Evolutionary conservation across 2,797 vertebrate genomes (phyloP).

Genomic region (Apodemus agrarius): DNA sequence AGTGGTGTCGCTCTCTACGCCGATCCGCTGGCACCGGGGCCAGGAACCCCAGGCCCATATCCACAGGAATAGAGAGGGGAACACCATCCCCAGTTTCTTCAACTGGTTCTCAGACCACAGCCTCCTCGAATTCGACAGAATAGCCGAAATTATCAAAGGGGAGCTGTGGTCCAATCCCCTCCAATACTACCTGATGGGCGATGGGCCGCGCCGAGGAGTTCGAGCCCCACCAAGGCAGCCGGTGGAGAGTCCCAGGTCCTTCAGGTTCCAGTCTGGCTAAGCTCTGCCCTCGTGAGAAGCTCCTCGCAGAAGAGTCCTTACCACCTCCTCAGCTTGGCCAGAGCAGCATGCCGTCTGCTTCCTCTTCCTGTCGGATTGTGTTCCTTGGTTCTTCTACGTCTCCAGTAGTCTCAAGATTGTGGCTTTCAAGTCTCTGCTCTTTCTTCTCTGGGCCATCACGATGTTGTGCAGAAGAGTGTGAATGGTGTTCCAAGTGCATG

Average conservation of each 20-base stretch:
- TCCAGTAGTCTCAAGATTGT: conserved; percentile 27
- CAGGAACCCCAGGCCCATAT: conserved; percentile 91
- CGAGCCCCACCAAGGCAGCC: conserved; percentile 83
- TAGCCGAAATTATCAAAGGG: conserved; percentile 94
- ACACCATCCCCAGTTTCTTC: conserved; percentile 92
- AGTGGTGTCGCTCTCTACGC: conserved; percentile 93
- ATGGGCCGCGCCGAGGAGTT: conserved; percentile 92
- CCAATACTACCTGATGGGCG: conserved; percentile 95
- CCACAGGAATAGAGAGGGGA: conserved; percentile 84
- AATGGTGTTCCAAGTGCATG: conserved; percentile 38
- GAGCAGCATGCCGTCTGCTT: conserved; percentile 58
- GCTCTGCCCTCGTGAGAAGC: background rate
- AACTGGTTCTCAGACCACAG: conserved; percentile 96
- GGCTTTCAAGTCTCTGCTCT: background rate
- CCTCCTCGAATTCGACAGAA: conserved; percentile 92
- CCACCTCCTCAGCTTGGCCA: conserved; percentile 15
- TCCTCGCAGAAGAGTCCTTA: conserved; percentile 7
- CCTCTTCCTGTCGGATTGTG: conserved; percentile 54
- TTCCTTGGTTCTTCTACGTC: conserved; percentile 53
- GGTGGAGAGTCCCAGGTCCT: conserved; percentile 72
- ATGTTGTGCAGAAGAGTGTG: conserved; percentile 17
- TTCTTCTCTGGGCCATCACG: conserved; percentile 21
- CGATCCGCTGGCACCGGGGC: conserved; percentile 95
- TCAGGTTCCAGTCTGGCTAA: conserved; percentile 81
- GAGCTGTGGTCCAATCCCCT: conserved; percentile 88